phyloP scores from a whole-genome alignment of 2,113 vertebrate species.

The Rhea americana region DNA sequence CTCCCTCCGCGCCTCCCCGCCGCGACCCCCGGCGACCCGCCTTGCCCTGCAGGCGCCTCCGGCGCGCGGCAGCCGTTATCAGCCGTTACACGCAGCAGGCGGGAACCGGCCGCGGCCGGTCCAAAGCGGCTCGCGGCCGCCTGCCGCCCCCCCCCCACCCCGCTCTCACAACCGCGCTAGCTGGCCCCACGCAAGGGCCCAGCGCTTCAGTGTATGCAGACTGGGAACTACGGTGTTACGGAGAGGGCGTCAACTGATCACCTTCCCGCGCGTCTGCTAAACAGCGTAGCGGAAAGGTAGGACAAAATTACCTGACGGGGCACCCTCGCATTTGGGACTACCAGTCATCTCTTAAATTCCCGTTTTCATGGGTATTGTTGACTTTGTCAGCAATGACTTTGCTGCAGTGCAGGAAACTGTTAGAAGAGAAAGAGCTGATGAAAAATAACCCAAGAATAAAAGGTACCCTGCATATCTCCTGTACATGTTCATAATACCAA shows the following conservation, averaged over 20 bases:
- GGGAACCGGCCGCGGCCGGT: too few relatives aligned
- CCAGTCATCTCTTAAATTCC: not conserved
- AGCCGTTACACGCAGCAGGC: too few relatives aligned
- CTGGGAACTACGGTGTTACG: not conserved
- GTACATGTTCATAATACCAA: not conserved
- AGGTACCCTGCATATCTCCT: not conserved
- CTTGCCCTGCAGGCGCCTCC: too few relatives aligned
- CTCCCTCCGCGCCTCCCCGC: too few relatives aligned
- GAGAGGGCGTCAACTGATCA: not conserved
- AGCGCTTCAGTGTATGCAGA: not conserved
- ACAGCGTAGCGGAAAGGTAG: not conserved
- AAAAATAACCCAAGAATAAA: conserved; percentile 1
- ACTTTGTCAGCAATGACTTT: conserved; percentile 48
- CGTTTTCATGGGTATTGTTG: not conserved
- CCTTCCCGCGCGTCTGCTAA: not conserved
- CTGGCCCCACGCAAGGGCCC: too few relatives aligned
- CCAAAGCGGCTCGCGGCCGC: too few relatives aligned
- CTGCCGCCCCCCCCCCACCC: too few relatives aligned
- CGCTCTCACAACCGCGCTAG: too few relatives aligned
- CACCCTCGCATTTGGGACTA: not conserved
- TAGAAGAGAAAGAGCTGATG: not conserved
- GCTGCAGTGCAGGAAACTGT: conserved; percentile 37
- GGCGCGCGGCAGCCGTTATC: too few relatives aligned
- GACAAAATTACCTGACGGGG: not conserved
- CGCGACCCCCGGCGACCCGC: too few relatives aligned